Base-by-base conservation (phyloP, 2,888 invertebrate species). In the Sicus ferrugineus region DNA sequence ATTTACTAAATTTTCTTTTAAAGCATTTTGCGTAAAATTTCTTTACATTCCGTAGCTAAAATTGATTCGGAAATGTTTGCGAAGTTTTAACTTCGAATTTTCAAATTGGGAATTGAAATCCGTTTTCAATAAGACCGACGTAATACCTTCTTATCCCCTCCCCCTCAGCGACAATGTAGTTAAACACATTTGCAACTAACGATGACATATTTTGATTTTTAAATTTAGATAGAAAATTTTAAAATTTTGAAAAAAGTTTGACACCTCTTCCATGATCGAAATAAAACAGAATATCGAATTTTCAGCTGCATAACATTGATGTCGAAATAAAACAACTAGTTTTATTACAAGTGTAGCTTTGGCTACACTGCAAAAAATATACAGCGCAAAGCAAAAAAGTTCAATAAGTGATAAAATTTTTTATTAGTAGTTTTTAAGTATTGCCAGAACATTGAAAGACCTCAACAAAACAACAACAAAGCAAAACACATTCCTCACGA, bases 361-460 rank as follows among this genome's bases (percentile, higher is more conserved):
- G 63, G 69, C 67, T 65, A 73, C 69, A 68, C 50, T 46, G 59
- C 19, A 26, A 64, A 59, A 58, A 50, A 70, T 50, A 56, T 21
- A 52, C 2, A 23, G 23, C 21, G 64, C 52, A 42, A 54, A 54
- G 30, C 26, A 46, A 67, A 48, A 50, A 54, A 11, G 52, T 72
- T 28, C 67, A 42, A 31, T 48, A 58, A 68, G 67, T 28, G 50
- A 58, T 59, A 42, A 34, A 67, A 48, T 6, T 48, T 31, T 46
- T 63, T 38, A 34, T 50, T 19, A 23, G 34, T 54, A 65, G 52
- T 65, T 65, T 65, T 31, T 38, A 65, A 65, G 52, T 23, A 23
- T 31, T 30, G 23, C 65, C 23, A 54, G 26, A 54, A 46, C 42
- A 31, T 21, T 48, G 31, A 23, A 26, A 42, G 48, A 67, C 56